A percentile compares a stretch with the other conserved stretches of the same genome.
phyloP scores from a whole-genome alignment of 2,888 invertebrate genomes.

The Hydroisotoma schaefferi region DNA sequence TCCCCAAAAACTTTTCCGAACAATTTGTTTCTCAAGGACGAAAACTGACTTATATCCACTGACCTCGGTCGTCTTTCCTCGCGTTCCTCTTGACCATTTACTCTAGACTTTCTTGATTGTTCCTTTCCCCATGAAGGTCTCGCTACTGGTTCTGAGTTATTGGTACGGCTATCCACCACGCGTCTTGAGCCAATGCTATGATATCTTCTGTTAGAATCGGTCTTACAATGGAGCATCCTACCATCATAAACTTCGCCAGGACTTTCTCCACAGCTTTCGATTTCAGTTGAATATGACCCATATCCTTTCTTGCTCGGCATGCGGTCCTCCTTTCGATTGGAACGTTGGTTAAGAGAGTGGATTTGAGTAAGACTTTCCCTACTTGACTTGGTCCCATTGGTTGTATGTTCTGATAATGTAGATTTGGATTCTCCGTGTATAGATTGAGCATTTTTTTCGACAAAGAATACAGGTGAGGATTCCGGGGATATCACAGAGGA shows the following conservation, averaged over 20 bases:
- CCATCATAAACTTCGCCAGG: too few relatives aligned
- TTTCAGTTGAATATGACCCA: background rate
- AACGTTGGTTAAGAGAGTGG: too few relatives aligned
- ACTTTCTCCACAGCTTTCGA: background rate
- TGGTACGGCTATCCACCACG: background rate
- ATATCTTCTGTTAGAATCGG: too few relatives aligned
- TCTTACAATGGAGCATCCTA: too few relatives aligned
- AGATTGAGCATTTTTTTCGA: too few relatives aligned
- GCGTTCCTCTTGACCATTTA: conserved; percentile 3
- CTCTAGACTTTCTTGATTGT: conserved; percentile 2
- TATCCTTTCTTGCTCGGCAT: background rate
- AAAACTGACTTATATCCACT: conserved; percentile 32
- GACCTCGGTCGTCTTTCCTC: conserved; percentile 26
- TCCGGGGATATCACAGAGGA: too few relatives aligned
- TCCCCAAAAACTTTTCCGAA: conserved; percentile 12
- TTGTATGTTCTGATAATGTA: too few relatives aligned
- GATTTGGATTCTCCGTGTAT: too few relatives aligned
- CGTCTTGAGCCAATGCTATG: too few relatives aligned
- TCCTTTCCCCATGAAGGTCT: background rate
- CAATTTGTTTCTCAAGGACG: conserved; percentile 22
- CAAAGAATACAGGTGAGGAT: too few relatives aligned
- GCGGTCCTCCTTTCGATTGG: background rate
- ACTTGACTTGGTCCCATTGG: too few relatives aligned
- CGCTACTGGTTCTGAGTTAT: conserved; percentile 15
- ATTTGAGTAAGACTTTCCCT: too few relatives aligned